phyloP scores from a whole-genome alignment of 1,140 invertebrate species.

The Cecropterus lyciades region DNA sequence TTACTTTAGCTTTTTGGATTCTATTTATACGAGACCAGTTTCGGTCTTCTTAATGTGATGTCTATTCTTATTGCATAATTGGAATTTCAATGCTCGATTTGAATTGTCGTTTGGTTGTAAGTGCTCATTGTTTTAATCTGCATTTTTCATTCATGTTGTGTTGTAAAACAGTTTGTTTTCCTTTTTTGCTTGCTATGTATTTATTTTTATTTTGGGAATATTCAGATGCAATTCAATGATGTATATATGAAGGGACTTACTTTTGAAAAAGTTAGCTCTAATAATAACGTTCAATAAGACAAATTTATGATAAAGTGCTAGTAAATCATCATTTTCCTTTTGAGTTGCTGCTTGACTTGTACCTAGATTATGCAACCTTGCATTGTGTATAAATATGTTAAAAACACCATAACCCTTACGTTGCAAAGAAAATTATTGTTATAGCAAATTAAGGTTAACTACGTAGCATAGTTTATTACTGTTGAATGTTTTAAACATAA shows the following conservation, averaged over 20 bases:
- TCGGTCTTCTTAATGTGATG: conserved; percentile 3
- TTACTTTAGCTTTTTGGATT: conserved; percentile 7
- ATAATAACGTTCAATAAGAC: too few species aligned
- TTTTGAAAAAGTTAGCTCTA: background rate
- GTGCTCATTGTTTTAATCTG: conserved; percentile 18
- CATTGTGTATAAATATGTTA: background rate
- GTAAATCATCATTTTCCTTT: conserved; percentile 15
- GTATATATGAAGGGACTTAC: too few species aligned
- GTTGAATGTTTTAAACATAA: conserved; percentile 7
- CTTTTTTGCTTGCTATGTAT: too few species aligned
- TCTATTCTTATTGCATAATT: conserved; percentile 20
- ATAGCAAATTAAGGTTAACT: background rate
- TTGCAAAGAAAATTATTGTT: background rate
- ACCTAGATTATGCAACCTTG: conserved; percentile 9
- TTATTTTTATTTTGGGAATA: too few species aligned
- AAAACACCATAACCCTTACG: background rate
- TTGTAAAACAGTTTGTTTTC: background rate
- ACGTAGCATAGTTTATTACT: background rate
- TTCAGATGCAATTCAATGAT: too few species aligned
- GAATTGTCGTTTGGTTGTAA: conserved; percentile 17
- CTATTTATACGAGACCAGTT: background rate
- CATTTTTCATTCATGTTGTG: conserved; percentile 1
- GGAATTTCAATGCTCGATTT: conserved; percentile 22
- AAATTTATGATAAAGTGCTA: background rate
- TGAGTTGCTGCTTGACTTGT: background rate